phyloP scores from a whole-genome alignment of 2,888 invertebrate species.

The Muscina levida region DNA sequence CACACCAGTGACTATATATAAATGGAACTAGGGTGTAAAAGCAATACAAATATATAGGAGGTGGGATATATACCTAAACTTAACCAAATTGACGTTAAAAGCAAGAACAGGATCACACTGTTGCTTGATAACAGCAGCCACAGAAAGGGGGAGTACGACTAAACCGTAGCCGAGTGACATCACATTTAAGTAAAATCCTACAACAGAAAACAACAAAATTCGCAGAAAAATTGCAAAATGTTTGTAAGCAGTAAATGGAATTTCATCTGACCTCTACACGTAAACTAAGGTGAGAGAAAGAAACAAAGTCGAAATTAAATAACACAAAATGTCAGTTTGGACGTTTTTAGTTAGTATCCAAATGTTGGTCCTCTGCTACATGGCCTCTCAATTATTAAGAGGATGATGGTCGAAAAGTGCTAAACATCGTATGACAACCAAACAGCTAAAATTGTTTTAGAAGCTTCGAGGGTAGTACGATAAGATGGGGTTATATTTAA shows the following conservation, averaged over 20 bases:
- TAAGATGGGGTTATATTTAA: too few relatives aligned
- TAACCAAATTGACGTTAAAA: constrained; percentile 9
- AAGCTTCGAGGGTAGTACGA: too few relatives aligned
- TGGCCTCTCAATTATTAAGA: background rate
- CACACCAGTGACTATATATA: too few relatives aligned
- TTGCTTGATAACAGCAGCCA: background rate
- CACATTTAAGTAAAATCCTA: constrained; percentile 22
- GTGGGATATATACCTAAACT: background rate
- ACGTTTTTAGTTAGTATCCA: constrained; percentile 48
- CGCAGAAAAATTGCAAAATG: constrained; percentile 48
- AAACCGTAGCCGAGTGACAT: background rate
- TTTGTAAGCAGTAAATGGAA: constrained; percentile 58
- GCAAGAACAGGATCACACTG: background rate
- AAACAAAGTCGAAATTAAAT: background rate
- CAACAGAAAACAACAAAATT: constrained; percentile 18
- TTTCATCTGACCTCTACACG: constrained; percentile 40
- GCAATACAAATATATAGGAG: constrained; percentile 18
- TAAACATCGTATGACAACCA: constrained; percentile 55
- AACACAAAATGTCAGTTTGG: constrained; percentile 49
- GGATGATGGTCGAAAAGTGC: background rate
- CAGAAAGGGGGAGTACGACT: background rate
- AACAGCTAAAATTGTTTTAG: constrained; percentile 51
- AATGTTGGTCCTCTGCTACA: constrained; percentile 15
- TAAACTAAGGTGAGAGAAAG: constrained; percentile 19
- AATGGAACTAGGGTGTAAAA: constrained; percentile 26